Evolutionary conservation across 2,797 vertebrate genomes (phyloP).

Genomic region (Chanos chanos): DNA sequence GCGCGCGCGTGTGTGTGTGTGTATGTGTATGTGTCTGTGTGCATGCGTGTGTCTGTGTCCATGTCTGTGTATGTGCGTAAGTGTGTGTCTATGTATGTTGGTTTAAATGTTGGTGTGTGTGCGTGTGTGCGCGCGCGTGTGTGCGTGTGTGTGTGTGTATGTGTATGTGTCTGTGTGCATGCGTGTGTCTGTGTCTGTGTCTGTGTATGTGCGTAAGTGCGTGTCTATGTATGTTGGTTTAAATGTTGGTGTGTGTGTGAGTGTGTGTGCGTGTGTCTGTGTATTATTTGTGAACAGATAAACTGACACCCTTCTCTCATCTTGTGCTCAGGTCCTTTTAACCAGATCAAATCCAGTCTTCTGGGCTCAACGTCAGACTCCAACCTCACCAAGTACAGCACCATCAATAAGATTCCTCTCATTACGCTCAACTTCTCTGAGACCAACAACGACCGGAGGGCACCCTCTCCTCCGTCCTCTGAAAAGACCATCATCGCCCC

Average conservation of each 20-base stretch:
- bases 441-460: conserved; percentile 90
- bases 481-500: conserved; percentile 97
- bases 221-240: no score
- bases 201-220: no score
- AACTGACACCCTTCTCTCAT: no score
- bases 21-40: conserved; percentile 1
- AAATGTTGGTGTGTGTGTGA: neutral
- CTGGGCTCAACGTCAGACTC: conserved; percentile 97
- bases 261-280: neutral
- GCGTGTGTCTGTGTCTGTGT: no score
- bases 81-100: no score
- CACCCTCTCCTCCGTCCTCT: conserved; percentile 88
- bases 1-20: no score
- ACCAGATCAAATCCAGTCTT: conserved; percentile 96
- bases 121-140: no score
- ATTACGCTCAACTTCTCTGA: conserved; percentile 98
- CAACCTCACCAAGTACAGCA: conserved; percentile 97
- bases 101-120: no score
- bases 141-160: no score
- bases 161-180: no score
- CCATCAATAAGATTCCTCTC: conserved; percentile 98
- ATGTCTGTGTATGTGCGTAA: neutral
- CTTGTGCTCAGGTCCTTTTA: conserved; percentile 92
- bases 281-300: neutral
- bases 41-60: conserved; percentile 3